Conservation (phyloP, 2,797 vertebrate species). For the Thunnus albacares region DNA sequence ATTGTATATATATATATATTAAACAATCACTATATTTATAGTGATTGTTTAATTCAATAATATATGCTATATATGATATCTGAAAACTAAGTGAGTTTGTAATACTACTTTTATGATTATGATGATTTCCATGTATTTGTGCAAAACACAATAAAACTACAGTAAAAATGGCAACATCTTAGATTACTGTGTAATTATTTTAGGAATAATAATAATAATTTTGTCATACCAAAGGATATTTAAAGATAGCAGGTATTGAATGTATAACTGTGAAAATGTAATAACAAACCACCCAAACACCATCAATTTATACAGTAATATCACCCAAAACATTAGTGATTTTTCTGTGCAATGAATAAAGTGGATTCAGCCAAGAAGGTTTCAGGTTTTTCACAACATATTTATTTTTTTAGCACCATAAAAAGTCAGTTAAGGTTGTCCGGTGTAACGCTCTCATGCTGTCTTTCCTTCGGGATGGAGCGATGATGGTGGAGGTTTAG, state of each 20-base stretch:
- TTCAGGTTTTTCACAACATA: constrained; percentile 82
- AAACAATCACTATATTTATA: too few species aligned
- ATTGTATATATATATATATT: too few species aligned
- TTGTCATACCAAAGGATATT: background rate
- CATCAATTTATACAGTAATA: background rate
- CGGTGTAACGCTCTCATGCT: constrained; percentile 76
- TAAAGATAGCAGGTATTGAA: background rate
- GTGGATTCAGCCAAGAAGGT: constrained; percentile 52
- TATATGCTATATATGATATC: background rate
- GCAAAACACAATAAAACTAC: too few species aligned
- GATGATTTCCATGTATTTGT: background rate
- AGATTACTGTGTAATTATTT: background rate
- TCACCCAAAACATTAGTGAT: background rate
- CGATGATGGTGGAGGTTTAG: constrained; percentile 58
- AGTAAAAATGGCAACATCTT: background rate
- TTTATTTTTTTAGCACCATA: constrained; percentile 88
- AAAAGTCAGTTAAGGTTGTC: constrained; percentile 84
- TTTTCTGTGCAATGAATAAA: constrained; percentile 53
- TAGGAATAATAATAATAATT: background rate
- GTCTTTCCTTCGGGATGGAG: constrained; percentile 76
- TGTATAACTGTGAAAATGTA: background rate
- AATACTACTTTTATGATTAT: background rate
- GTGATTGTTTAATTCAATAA: background rate
- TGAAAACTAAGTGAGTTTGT: background rate
- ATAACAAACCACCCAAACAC: background rate